phyloP scores from a whole-genome alignment of 2,888 invertebrate genomes.

The Campoletis raptor region DNA sequence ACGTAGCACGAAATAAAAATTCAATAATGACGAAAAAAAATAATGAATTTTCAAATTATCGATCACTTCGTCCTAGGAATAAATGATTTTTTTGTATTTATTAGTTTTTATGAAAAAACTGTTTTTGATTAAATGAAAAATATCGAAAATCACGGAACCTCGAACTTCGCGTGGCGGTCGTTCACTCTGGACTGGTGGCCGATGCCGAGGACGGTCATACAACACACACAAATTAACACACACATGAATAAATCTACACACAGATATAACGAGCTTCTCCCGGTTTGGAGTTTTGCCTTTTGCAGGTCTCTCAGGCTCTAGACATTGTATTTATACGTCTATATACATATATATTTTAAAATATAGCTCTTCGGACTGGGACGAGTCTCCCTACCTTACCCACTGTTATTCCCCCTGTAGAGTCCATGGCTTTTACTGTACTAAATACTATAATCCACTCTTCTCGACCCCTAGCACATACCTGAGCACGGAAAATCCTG shows the following conservation, averaged over 20 bases:
- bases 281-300: constrained; percentile 69
- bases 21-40: not conserved
- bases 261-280: constrained; percentile 73
- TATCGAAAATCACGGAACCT: constrained; percentile 52
- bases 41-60: not conserved
- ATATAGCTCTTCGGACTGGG: constrained; percentile 31
- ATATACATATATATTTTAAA: not conserved
- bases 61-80: not conserved
- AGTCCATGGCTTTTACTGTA: constrained; percentile 30
- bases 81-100: not conserved
- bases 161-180: constrained; percentile 79
- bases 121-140: not conserved
- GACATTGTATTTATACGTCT: not conserved
- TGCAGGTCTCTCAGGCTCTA: constrained; percentile 44
- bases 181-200: constrained; percentile 82
- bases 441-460: constrained; percentile 36
- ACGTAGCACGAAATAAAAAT: not conserved
- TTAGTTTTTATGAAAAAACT: not conserved
- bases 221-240: constrained; percentile 42
- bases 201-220: constrained; percentile 74
- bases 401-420: constrained; percentile 45
- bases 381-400: constrained; percentile 60
- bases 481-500: constrained; percentile 40
- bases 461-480: constrained; percentile 10
- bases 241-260: constrained; percentile 22